Evolutionary conservation across 1,140 invertebrate species (phyloP), one percentile per base, ranked within the genome.

Genomic region (Drosophila obscura): DNA sequence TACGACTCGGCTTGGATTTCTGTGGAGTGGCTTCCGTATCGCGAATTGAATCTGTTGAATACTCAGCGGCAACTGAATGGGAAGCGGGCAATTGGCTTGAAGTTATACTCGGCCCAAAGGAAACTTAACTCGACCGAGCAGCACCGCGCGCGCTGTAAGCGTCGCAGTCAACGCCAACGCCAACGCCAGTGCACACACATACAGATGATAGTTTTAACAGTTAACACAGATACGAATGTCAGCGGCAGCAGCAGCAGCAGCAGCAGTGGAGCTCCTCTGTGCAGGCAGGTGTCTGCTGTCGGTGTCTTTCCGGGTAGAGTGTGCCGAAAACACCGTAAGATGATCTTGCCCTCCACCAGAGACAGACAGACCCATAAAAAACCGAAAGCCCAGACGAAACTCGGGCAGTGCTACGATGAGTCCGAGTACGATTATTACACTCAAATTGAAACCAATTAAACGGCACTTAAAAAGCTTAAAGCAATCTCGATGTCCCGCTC

Each of bases 101-200:
- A 88, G 83, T 89, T 88, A 88, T 88, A 88, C 76, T 83, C 79
- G 84, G 61, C 79, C 65, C 56, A 73, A 88, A 87, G 82, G 82
- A 87, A 87, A 87, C 80, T 81, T 41, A 68, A 39, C 61, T 69
- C 57, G 66, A 39, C 50, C 58, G 68, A 35, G 56, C 53, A 64
- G 26, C 15, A 13, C 50, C 68, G 26, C 15, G 15, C 50, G 41
- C 53, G 45, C 44, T 28, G 73, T 44, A 22, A n/a, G 43, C 43
- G 50, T 35, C 31, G 50, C 56, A 35, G 65, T 26, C 43, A 39
- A 45, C 67, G 65, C 9, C 67, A 35, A 62, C 39, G 50, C 56
- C 46, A 35, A 56, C 55, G 46, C 53, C 19, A 19, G 19, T 31
- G 0, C 31, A 31, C 31, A 39, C 11, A 39, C 35, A 64, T n/a